Evolutionary conservation across 2,113 vertebrate genomes (phyloP), one percentile per base, ranked within the genome.

Genomic region (Peromyscus polionotus): DNA sequence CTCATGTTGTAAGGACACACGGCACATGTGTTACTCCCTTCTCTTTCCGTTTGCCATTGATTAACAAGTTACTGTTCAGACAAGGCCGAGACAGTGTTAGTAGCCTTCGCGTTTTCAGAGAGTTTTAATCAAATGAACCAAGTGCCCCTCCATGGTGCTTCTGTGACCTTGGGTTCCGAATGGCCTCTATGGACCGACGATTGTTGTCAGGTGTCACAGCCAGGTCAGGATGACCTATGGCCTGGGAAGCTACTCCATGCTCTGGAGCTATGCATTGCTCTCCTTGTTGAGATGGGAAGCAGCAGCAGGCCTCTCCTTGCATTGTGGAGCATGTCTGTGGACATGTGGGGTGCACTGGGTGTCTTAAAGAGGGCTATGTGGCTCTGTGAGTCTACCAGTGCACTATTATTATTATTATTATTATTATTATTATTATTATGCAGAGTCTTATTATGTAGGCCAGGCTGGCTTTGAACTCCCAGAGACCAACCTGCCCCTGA

Each of bases 41-140:
- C 87, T 20, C 76, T 91, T 92, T 79, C 80, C 39, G 20, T 67
- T 88, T 96, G 63, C 36, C 36, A 19, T 79, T 91, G 76, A 81
- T 73, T 61, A 77, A 84, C 63, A 59, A 57, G 61, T 57, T 51
- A 20, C 54, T 51, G 36, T 26, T 67, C 85, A 22, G 79, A 36
- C 36, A 65, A 19, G 67, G 61, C 54, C 36, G 93, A 94, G 77
- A 59, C 26, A 24, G 63, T 36, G 89, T 67, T 20, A 54, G 1
- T 51, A 10, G 39, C 79, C 75, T 93, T 22, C 36, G n/a, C 7
- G 10, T 48, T 48, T 90, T 36, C 13, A n/a, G 57, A 51, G 48
- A 63, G 45, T 48, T 39, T 48, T 61, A 48, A 10, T 45, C 19
- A 33, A 45, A 81, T 39, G 72, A 19, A 14, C 24, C 4, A 45